Evolutionary conservation across 64 coral and sea anemone species (phyloP), one percentile per base, ranked within the genome.

Genomic region (Actinia equina): DNA sequence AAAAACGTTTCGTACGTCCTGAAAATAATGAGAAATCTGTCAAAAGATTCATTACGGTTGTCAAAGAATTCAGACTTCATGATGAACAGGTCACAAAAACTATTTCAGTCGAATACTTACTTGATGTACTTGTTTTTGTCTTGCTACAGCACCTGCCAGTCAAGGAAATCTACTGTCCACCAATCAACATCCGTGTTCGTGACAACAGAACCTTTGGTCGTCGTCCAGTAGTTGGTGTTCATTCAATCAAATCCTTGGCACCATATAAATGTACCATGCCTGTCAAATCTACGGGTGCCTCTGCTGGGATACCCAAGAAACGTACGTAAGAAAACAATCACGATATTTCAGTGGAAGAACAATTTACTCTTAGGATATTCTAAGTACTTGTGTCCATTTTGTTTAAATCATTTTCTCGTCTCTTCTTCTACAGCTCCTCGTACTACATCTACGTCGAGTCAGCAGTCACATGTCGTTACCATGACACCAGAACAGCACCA

Each of bases 101-200:
- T 8, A 49, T 49, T 49, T 49, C 46, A 8, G 55, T 16, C 15
- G 55, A 57, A 12, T 16, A 6, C 52, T 57, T 57, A 57, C 2
- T 57, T 13, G 7, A 65, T n/a, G 22, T 74, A 30, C 27, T 83
- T 37, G 30, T 37, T 37, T 43, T 57, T 88, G 9, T 84, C 83
- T 22, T 61, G 60, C 11, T 86, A 6, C 86, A 96, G 94, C 90
- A 96, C 43, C 77, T 96, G 45, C 91, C 94, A 54, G 88, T 96
- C 1, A 86, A 93, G 19, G 94, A 96, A 16, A 59, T 93, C n/a
- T 96, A 96, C 77, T 86, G 82, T 11, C 94, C 94, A 25, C 94
- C 94, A 88, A 93, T 96, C 84, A 96, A 96, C 86, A 96, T 96
- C 30, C 88, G 92, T 37, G 94, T 96, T 18, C 88, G 91, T 74